Percentiles rank a stretch among this genome's conserved stretches.
These are phyloP conservation scores for Hydrolagus affinis DNA, from an alignment of 2,113 vertebrate genomes.

Conservation along the genomic window DNA sequence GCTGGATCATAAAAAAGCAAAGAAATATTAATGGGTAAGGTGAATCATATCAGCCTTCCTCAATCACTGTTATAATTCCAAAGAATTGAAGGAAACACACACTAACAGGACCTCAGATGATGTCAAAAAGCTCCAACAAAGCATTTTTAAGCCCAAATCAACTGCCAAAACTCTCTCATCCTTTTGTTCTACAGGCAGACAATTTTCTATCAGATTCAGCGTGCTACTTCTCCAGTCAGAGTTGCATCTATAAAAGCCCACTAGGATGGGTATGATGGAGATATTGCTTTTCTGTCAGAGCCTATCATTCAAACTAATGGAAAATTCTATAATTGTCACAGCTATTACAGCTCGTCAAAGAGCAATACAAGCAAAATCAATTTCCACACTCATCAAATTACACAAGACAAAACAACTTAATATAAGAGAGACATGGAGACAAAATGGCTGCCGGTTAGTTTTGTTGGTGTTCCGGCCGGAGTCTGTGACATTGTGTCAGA, in stretches of 20 bases:
- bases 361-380: conserved; percentile 27
- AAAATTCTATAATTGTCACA: conserved; percentile 34
- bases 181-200: neutral
- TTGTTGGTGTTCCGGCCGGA: neutral
- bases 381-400: conserved; percentile 34
- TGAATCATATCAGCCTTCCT: neutral
- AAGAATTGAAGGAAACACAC: neutral
- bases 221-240: neutral
- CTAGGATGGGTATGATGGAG: neutral
- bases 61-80: conserved; percentile 5
- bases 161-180: conserved; percentile 7
- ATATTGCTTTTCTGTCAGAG: conserved; percentile 35
- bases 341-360: conserved; percentile 34
- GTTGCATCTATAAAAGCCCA: conserved; percentile 2
- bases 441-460: conserved; percentile 11
- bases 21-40: neutral
- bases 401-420: conserved; percentile 25
- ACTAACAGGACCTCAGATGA: neutral
- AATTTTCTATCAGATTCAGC: neutral
- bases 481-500: too few species aligned
- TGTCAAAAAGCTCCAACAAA: conserved; percentile 1
- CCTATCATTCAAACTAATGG: conserved; percentile 31
- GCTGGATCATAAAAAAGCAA: neutral
- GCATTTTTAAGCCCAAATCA: conserved; percentile 9
- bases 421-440: conserved; percentile 11